Evolutionary conservation across 2,113 vertebrate species (phyloP).

Genomic region (Casuarius casuarius): DNA sequence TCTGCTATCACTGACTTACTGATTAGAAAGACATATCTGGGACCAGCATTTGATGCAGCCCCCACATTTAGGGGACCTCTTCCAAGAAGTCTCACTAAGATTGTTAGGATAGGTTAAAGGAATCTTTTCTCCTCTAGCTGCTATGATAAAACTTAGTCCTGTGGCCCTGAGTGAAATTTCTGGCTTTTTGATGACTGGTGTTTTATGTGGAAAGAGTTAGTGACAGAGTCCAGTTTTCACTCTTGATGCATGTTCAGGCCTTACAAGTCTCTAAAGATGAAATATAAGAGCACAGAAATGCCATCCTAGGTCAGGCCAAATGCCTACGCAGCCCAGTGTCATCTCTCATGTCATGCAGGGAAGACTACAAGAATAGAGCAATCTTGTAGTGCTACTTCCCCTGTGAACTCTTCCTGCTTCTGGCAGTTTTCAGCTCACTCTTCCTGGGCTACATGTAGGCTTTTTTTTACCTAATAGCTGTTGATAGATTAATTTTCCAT

Average conservation of each 20-base stretch:
- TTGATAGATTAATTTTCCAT: not conserved
- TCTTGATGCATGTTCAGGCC: not conserved
- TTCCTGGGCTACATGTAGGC: not conserved
- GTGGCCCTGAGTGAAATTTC: not conserved
- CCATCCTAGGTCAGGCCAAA: not conserved
- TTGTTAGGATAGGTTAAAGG: not conserved
- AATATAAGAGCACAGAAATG: not conserved
- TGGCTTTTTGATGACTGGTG: not conserved
- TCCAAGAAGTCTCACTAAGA: not conserved
- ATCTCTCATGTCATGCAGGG: fast-evolving
- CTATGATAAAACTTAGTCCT: not conserved
- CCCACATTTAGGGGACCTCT: not conserved
- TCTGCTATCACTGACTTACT: not conserved
- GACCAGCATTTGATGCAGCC: not conserved
- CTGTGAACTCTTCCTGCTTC: not conserved
- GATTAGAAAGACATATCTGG: not conserved
- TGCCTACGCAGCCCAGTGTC: not conserved
- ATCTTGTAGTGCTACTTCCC: not conserved
- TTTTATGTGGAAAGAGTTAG: not conserved
- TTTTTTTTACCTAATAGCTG: not conserved
- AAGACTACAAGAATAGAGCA: not conserved
- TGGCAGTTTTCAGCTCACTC: not conserved
- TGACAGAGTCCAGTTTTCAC: not conserved
- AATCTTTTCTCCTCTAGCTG: not conserved
- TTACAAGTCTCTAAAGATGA: not conserved